These are phyloP conservation scores for Heliconius himera DNA, from an alignment of 1,140 invertebrate genomes.

Conservation along the genomic window DNA sequence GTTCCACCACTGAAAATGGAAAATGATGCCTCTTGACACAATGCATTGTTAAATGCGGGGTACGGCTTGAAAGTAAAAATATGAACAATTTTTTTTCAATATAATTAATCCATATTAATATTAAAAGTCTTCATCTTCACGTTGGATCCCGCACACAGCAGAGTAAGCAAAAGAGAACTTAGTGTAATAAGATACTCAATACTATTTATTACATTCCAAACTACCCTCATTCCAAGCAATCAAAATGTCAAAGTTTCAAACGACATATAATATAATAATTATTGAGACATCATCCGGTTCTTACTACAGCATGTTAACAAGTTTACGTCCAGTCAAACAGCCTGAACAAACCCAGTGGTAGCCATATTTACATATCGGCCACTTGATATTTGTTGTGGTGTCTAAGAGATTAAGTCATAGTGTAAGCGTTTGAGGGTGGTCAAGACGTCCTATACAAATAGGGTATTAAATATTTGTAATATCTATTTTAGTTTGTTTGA, in stretches of 20 bases:
- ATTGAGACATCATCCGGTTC: not conserved
- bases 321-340: constrained; percentile 26
- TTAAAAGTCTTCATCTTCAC: too few species aligned
- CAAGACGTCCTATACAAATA: constrained; percentile 17
- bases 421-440: constrained; percentile 20
- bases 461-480: not conserved
- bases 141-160: too few species aligned
- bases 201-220: too few species aligned
- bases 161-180: too few species aligned
- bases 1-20: too few species aligned
- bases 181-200: too few species aligned
- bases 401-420: constrained; percentile 29
- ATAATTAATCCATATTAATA: too few species aligned
- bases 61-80: too few species aligned
- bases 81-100: too few species aligned
- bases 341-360: constrained; percentile 34
- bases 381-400: constrained; percentile 40
- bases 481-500: not conserved
- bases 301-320: not conserved
- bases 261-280: not conserved
- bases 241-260: not conserved
- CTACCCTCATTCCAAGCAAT: too few species aligned
- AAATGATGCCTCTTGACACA: too few species aligned
- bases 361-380: constrained; percentile 45
- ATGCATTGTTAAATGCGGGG: too few species aligned